A percentile compares a stretch with the other conserved stretches of the same genome.
phyloP scores from a whole-genome alignment of 2,113 vertebrate genomes.

The Mastomys natalensis region DNA sequence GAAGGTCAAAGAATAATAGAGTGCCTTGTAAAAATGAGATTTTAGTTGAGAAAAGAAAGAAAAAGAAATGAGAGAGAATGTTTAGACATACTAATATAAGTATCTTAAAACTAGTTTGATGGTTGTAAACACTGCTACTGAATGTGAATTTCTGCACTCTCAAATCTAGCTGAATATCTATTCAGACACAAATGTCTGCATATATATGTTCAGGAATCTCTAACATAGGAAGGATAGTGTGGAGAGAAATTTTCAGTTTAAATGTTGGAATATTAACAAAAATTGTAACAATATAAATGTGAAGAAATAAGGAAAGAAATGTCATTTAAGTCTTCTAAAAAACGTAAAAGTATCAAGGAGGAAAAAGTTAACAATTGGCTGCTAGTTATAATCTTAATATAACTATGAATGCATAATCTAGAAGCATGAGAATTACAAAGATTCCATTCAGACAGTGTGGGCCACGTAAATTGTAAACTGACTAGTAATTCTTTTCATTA shows the following conservation, averaged over 20 bases:
- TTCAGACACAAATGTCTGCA: not conserved
- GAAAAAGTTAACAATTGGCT: not conserved
- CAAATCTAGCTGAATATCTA: not conserved
- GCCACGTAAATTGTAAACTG: not conserved
- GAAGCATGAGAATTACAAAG: not conserved
- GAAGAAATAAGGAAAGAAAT: slow-evolving; percentile 29
- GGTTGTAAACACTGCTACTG: not conserved
- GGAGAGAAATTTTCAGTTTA: not conserved
- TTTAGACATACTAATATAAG: not conserved
- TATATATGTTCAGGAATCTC: not conserved
- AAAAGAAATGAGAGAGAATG: no score
- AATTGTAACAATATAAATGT: slow-evolving; percentile 6
- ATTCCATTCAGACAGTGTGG: not conserved
- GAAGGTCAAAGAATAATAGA: not conserved
- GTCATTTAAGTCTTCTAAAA: slow-evolving; percentile 39
- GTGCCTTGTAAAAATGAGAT: not conserved
- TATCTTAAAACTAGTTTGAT: not conserved
- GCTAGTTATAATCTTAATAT: slow-evolving; percentile 50
- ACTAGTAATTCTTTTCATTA: not conserved
- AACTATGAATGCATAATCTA: not conserved
- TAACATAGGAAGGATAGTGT: not conserved
- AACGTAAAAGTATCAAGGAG: not conserved
- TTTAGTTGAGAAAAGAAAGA: not conserved
- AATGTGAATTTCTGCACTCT: not conserved
- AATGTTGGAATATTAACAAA: not conserved